A percentile compares a stretch with the other conserved stretches of the same genome.
Conservation (phyloP, 1,140 invertebrate genomes). For the Nasonia longicornis region DNA sequence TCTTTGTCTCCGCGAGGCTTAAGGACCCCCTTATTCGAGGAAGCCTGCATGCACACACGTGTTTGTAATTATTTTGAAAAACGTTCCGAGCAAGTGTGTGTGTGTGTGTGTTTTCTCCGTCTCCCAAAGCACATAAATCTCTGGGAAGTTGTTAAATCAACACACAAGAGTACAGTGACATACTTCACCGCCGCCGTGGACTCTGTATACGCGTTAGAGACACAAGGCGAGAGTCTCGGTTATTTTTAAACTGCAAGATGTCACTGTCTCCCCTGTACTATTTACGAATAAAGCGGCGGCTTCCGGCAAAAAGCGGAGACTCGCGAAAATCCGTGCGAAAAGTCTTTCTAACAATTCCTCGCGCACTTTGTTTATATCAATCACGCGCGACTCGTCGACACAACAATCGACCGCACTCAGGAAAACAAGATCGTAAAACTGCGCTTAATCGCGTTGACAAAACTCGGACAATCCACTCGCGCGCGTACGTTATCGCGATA, state of each 20-base stretch:
- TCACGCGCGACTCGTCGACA: no score
- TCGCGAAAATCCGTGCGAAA: not conserved
- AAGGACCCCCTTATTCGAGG: no score
- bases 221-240: not conserved
- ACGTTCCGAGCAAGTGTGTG: not conserved
- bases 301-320: not conserved
- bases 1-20: not conserved
- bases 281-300: not conserved
- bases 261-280: constrained; percentile 17
- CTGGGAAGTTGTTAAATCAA: not conserved
- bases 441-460: not conserved
- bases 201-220: not conserved
- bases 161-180: not conserved
- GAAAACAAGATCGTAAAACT: not conserved
- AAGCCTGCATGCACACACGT: no score
- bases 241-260: constrained; percentile 25
- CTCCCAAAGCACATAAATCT: not conserved
- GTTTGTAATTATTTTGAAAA: not conserved
- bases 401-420: no score
- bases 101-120: not conserved
- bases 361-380: no score
- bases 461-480: no score
- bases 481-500: not conserved
- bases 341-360: no score
- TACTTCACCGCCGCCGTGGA: not conserved